Evolutionary conservation across 1,140 invertebrate species (phyloP), one percentile per base, ranked within the genome.

Genomic region (Zeugodacus cucurbitae): DNA sequence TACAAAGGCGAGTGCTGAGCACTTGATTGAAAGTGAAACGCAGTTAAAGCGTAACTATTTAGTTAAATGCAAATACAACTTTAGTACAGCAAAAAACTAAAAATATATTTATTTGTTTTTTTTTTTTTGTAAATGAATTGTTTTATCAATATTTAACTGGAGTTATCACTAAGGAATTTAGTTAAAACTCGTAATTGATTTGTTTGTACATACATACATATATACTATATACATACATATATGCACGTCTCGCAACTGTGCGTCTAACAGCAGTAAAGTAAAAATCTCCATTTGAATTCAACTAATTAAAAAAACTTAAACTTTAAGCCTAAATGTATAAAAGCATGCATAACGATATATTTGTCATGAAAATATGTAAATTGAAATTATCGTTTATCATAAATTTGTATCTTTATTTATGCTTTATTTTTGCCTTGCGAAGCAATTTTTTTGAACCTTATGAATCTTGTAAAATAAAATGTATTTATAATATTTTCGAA

Each of bases 51-150:
- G 41, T 48, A n/a, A 10, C 8, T 82, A 48, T 22, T 29, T 82
- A 82, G n/a, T n/a, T n/a, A n/a, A n/a, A 82, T 82, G 41, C 41
- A 82, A 82, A 82, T 11, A 48, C 14, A 82, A 78, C n/a, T 44
- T 44, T 78, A 48, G 74, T 48, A 48, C 32, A 20, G 67, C 26
- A 62, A 62, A 17, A 6, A 59, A n/a, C 20, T 59, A 59, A 59
- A 59, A 0, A 59, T 22, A n/a, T 3, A n/a, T 59, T 8, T 59
- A 59, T 48, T 11, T 11, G 14, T 48, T 11, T 48, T 48, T 10
- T 48, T 14, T 48, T 54, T 8, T 62, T 62, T 62, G 58, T 62
- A 62, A 26, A 22, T 26, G n/a, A 62, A 62, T n/a, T 62, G 58
- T 62, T 62, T n/a, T 26, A 6, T 26, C 5, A 62, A 62, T 17